Conservation (phyloP, 2,113 vertebrate genomes). For the Eupsittula cactorum region DNA sequence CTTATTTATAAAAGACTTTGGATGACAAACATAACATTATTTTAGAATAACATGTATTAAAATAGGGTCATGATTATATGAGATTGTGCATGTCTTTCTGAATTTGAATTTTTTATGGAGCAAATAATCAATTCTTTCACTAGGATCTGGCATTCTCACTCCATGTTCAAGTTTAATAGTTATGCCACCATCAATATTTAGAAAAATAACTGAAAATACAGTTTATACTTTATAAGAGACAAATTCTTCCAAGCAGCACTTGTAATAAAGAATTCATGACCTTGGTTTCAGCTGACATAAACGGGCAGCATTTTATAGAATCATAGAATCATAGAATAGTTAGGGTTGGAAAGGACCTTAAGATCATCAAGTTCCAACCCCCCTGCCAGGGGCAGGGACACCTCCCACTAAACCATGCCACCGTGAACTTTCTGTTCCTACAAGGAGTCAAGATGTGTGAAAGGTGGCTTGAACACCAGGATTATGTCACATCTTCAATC, state of each 20-base stretch:
- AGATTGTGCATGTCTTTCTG: neutral
- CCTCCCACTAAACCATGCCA: too few species aligned
- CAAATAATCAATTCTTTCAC: neutral
- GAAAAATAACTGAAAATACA: neutral
- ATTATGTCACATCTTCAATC: neutral
- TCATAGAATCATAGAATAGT: too few species aligned
- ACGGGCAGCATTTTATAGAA: neutral
- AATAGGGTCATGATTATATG: neutral
- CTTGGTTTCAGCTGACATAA: neutral
- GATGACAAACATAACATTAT: neutral
- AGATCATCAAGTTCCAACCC: too few species aligned
- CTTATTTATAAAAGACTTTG: neutral
- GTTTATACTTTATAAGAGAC: neutral
- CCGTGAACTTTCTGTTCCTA: neutral
- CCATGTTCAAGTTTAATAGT: neutral
- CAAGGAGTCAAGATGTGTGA: neutral
- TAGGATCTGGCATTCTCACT: neutral
- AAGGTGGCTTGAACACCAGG: neutral
- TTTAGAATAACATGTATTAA: neutral
- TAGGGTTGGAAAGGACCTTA: too few species aligned
- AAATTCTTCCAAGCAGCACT: conserved; percentile 23
- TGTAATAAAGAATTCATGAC: neutral
- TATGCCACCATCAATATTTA: conserved; percentile 39
- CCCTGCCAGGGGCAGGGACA: too few species aligned
- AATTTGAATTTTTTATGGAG: neutral